Base-by-base conservation (phyloP, 2,888 invertebrate genomes). In the Nemotelus pantherinus region DNA sequence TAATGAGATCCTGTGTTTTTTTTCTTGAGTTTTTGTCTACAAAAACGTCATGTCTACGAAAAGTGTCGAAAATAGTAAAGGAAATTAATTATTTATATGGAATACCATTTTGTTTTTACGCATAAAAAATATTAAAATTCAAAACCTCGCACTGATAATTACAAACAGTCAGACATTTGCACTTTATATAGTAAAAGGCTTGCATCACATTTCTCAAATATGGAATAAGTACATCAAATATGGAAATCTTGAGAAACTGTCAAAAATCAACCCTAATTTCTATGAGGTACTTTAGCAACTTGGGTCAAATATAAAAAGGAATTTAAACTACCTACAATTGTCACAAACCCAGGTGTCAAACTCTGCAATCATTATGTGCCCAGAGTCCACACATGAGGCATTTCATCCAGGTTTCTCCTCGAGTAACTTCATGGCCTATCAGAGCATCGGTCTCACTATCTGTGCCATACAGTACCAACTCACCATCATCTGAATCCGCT, bases 311-410 rank as follows among this genome's bases (percentile, higher is more conserved):
- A 53, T 53, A 53, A 53, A 53, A 7, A 7, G 53, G 6, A 7
- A 53, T 6, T 53, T 53, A 53, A 7, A 58, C 9, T 63, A 41
- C 50, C 50, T 47, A 50, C 67, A 48, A 50, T 39, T 50, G 10
- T 67, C 67, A n/a, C 50, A 67, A 6, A 67, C 50, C n/a, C 39
- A 67, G 6, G 39, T 41, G 7, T 41, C 48, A 2, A 50, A 67
- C 45, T 65, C 65, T n/a, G 50, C 67, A 67, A 48, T 4, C 47
- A 48, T 7, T 39, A 41, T 67, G 67, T n/a, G 39, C 47, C 67
- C 67, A 67, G 3, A 48, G 67, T 50, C 41, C 67, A n/a, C 67
- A 48, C 67, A 67, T n/a, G 3, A 67, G 4, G 48, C 67, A 67
- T 9, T 67, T 10, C 7, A 50, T 41, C 67, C 47, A 67, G 4